These are phyloP conservation scores for Napeogenes sylphis DNA, from an alignment of 2,888 invertebrate genomes.

Conservation along the genomic window DNA sequence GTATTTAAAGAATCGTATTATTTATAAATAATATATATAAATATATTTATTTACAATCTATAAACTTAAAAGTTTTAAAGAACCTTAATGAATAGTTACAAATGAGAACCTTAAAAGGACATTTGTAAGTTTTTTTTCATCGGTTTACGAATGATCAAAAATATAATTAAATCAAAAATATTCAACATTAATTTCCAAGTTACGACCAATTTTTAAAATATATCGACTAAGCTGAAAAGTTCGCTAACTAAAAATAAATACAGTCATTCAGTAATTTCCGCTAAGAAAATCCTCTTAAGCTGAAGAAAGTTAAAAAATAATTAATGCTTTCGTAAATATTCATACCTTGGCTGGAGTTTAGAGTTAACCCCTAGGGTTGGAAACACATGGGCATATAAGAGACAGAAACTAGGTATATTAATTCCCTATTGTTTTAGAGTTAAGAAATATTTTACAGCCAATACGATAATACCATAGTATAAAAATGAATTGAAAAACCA, in stretches of 20 bases:
- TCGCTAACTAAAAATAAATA: constrained; percentile 47
- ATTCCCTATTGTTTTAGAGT: background rate
- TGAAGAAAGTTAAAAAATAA: constrained; percentile 78
- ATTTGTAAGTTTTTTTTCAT: no score
- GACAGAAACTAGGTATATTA: constrained; percentile 14
- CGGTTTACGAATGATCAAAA: background rate
- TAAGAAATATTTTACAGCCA: background rate
- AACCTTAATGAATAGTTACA: no score
- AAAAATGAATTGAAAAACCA: no score
- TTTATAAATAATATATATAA: no score
- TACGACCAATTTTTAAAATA: constrained; percentile 30
- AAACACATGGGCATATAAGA: constrained; percentile 36
- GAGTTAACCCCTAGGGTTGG: constrained; percentile 60
- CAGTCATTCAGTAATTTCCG: constrained; percentile 58
- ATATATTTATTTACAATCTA: no score
- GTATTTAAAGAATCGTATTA: no score
- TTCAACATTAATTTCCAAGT: constrained; percentile 26
- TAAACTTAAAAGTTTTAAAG: no score
- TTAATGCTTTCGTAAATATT: constrained; percentile 80
- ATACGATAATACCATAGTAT: background rate
- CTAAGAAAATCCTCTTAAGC: constrained; percentile 71
- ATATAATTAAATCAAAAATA: constrained; percentile 25
- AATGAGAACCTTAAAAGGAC: no score
- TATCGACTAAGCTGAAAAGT: constrained; percentile 35
- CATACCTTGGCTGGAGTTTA: constrained; percentile 74